Evolutionary conservation across 2,888 invertebrate species (phyloP), one percentile per base, ranked within the genome.

Genomic region (Lysandra coridon): DNA sequence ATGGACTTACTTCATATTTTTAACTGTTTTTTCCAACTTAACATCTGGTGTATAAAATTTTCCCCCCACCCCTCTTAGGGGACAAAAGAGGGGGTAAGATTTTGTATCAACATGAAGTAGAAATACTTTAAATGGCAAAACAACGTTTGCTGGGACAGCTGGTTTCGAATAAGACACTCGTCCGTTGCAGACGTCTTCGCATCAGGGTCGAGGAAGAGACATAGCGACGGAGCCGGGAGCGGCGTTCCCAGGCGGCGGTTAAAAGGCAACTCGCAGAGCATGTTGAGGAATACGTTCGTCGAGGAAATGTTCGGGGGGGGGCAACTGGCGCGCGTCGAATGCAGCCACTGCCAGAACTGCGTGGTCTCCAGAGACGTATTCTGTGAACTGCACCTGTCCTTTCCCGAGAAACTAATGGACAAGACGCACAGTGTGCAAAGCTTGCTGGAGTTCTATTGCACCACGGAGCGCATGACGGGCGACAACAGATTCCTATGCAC

Each of bases 401-500:
- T 97, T 89, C 97, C 97, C 0, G 96, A 96, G 49, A 94, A 89
- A 78, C 87, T 89, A 0, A 89, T 88, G 0, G 87, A 85, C 6
- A 93, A 86, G 83, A 87, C 95, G 81, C 96, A 96, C 84, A 96
- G 95, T 57, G 96, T 98, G n/a, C 97, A 98, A 87, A 96, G 96
- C 83, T 95, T 98, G 1, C 93, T 98, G 23, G 96, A 97, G 83
- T 97, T 96, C 86, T 98, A 97, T 87, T 95, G 97, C 83, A 96
- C 96, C 33, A 96, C 97, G 1, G 98, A 98, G 87, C 96, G 95
- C 79, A 90, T 98, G 57, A 95, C 96, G 1, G 98, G 97, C 0
- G 98, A 98, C 79, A 98, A 98, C 87, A 96, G 89, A 73, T 98
- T 98, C 88, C 95, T 96, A 82, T 98, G 98, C 92, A 96, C 96